Conservation (phyloP, 2,888 invertebrate genomes). For the Agriotes lineatus region DNA sequence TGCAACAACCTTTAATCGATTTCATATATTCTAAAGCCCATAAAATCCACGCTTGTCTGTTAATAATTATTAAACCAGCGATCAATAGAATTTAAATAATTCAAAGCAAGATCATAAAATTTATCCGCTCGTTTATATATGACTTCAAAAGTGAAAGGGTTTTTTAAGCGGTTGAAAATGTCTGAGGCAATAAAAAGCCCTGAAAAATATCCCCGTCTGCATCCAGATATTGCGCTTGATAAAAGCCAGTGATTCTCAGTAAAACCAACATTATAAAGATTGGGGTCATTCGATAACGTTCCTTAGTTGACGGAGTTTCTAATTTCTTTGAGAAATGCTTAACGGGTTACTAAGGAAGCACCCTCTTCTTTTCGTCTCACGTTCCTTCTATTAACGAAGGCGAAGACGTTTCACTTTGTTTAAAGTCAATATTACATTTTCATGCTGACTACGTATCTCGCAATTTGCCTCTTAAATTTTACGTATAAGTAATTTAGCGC, state of each 20-base stretch:
- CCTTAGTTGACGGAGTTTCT: constrained; percentile 38
- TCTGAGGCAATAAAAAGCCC: constrained; percentile 21
- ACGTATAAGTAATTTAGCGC: constrained; percentile 4
- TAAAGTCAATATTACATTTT: constrained; percentile 23
- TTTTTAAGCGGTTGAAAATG: neutral
- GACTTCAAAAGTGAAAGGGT: neutral
- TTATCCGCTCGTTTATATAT: no score
- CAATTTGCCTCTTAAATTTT: neutral
- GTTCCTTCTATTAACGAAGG: constrained; percentile 5
- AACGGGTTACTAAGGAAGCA: constrained; percentile 34
- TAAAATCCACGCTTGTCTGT: no score
- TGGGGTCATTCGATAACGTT: constrained; percentile 40
- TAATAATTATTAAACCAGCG: no score
- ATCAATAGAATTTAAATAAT: no score
- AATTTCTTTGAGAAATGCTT: constrained; percentile 39
- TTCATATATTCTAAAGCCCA: no score
- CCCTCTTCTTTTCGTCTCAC: constrained; percentile 24
- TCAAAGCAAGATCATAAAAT: no score
- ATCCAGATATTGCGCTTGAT: constrained; percentile 34
- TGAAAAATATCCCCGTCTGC: constrained; percentile 19
- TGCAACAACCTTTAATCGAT: no score
- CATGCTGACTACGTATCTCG: neutral
- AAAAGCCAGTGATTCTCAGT: constrained; percentile 36
- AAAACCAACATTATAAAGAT: constrained; percentile 41
- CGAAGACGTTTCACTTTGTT: constrained; percentile 7